A percentile compares a stretch with the other conserved stretches of the same genome.
phyloP scores from a whole-genome alignment of 1,140 invertebrate species.

The Ostrea denselamellosa region DNA sequence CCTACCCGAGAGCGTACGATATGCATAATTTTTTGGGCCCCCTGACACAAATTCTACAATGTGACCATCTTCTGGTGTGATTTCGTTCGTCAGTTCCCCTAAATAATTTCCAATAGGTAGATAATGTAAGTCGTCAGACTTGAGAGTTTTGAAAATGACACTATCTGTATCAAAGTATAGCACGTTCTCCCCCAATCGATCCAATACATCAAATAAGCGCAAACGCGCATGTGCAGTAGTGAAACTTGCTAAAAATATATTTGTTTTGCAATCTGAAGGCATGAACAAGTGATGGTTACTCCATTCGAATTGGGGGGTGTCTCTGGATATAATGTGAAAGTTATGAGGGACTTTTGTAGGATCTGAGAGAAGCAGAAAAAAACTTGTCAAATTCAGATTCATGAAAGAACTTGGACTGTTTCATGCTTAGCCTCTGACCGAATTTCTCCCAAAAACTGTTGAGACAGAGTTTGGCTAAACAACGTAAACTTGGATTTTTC shows the following conservation, averaged over 20 bases:
- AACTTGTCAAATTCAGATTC: constrained; percentile 55
- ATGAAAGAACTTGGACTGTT: constrained; percentile 52
- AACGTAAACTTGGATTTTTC: constrained; percentile 72
- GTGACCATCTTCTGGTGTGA: constrained; percentile 47
- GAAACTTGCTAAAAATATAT: constrained; percentile 77
- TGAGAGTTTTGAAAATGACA: constrained; percentile 30
- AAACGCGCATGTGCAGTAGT: constrained; percentile 77
- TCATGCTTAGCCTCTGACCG: constrained; percentile 58
- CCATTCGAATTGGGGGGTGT: constrained; percentile 53
- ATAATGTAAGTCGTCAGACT: constrained; percentile 46
- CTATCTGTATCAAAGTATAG: constrained; percentile 79
- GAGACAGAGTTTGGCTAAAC: constrained; percentile 64
- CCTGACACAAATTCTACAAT: constrained; percentile 60
- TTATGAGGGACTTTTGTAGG: constrained; percentile 49
- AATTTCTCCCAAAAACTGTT: constrained; percentile 70
- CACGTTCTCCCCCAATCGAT: constrained; percentile 68
- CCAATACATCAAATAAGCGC: constrained; percentile 75
- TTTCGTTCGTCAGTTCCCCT: constrained; percentile 47
- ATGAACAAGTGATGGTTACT: constrained; percentile 38
- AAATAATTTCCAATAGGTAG: constrained; percentile 42
- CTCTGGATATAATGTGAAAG: constrained; percentile 52
- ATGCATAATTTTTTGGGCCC: constrained; percentile 61
- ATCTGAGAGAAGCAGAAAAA: constrained; percentile 67
- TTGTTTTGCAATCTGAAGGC: constrained; percentile 61
- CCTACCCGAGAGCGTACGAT: constrained; percentile 47